phyloP scores from a whole-genome alignment of 1,140 invertebrate species.

The Lasioglossum baleicum region DNA sequence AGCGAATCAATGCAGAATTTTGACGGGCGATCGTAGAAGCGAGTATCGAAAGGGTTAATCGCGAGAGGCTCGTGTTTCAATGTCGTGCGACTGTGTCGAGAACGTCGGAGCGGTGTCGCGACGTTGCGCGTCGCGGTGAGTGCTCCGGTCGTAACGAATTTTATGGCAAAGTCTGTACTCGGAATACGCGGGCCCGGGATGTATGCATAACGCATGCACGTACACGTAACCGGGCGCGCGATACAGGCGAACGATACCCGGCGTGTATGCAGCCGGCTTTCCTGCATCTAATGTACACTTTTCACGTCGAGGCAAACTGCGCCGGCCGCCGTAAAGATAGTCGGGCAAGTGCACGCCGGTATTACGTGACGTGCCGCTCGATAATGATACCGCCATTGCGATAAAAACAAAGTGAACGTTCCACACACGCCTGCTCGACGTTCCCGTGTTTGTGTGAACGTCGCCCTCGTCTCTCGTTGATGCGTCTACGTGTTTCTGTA shows the following conservation, averaged over 20 bases:
- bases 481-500: too few relatives aligned
- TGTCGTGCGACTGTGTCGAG: not conserved
- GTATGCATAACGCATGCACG: slow-evolving; percentile 38
- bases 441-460: not conserved
- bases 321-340: slow-evolving; percentile 56
- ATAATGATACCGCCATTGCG: slow-evolving; percentile 60
- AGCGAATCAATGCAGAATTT: too few relatives aligned
- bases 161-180: not conserved
- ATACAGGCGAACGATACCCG: slow-evolving; percentile 28
- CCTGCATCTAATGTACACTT: slow-evolving; percentile 68
- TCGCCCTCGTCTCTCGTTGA: too few relatives aligned
- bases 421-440: slow-evolving; percentile 22
- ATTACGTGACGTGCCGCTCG: slow-evolving; percentile 65
- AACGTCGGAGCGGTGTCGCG: not conserved
- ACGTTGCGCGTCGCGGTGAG: not conserved
- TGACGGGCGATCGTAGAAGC: too few relatives aligned
- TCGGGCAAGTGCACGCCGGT: slow-evolving; percentile 56
- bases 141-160: slow-evolving; percentile 3
- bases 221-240: not conserved
- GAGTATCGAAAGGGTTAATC: not conserved
- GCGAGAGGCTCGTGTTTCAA: not conserved
- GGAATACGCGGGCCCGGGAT: not conserved
- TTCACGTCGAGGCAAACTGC: slow-evolving; percentile 68
- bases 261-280: slow-evolving; percentile 34
- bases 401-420: slow-evolving; percentile 64